Percentiles rank a stretch among this genome's conserved stretches.
Conservation (phyloP, 2,888 invertebrate genomes). For the Drosophila siamana region DNA sequence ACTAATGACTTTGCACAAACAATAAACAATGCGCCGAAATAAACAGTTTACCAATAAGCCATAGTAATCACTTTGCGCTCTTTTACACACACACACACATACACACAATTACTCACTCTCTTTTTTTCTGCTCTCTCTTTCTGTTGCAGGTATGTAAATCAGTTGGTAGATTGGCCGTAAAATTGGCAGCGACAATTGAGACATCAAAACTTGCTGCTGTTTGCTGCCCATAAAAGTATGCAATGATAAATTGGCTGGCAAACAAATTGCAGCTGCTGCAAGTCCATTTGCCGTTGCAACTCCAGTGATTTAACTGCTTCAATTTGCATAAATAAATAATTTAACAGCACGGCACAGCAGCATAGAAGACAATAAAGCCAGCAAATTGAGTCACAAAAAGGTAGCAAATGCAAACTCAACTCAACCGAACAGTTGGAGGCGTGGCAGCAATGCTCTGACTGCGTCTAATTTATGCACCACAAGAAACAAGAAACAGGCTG, state of each 20-base stretch:
- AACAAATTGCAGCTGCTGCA: conserved; percentile 38
- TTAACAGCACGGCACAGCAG: conserved; percentile 50
- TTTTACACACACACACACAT: too few species aligned
- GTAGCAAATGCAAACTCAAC: conserved; percentile 39
- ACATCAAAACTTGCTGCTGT: conserved; percentile 48
- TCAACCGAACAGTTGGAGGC: conserved; percentile 26
- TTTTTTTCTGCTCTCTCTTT: conserved; percentile 2
- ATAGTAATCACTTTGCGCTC: conserved; percentile 35
- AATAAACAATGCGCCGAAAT: conserved; percentile 25
- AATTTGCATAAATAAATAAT: conserved; percentile 81
- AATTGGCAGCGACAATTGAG: conserved; percentile 55
- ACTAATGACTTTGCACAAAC: conserved; percentile 56
- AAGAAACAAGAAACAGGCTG: conserved; percentile 6
- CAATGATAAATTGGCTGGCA: conserved; percentile 66
- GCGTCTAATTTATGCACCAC: conserved; percentile 72
- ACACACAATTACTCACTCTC: background rate
- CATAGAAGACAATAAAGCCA: conserved; percentile 64
- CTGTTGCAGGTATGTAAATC: conserved; percentile 62
- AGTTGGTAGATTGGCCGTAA: conserved; percentile 5
- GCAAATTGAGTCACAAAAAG: conserved; percentile 74
- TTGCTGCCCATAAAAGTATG: conserved; percentile 73
- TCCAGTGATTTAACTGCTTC: conserved; percentile 73
- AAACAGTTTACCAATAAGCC: conserved; percentile 36
- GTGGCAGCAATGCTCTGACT: conserved; percentile 23
- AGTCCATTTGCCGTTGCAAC: conserved; percentile 43